Base-by-base conservation (phyloP, 2,888 invertebrate species). In the Lypha dubia region DNA sequence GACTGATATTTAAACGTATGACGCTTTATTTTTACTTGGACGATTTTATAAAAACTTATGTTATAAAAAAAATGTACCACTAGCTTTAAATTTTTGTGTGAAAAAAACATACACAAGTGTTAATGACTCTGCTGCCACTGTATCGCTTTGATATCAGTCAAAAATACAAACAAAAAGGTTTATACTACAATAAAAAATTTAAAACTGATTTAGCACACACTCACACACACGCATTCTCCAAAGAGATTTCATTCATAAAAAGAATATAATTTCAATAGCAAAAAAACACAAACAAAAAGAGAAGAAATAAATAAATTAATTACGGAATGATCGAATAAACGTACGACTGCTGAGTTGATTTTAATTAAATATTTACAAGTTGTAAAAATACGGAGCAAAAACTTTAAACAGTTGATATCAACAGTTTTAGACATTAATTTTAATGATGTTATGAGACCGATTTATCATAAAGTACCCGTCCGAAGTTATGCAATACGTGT, bases 301-400 rank as follows among this genome's bases (percentile, higher is more conserved):
- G 28, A 53, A 74, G 6, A 51, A 20, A 51, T 9, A 65, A 56
- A 46, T 38, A 35, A 67, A 35, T 46, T 35, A 76, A 67, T 32
- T 24, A 24, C 24, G 17, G 24, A 77, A 67, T 73, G 81, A 63
- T 60, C 70, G 81, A 63, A 49, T 67, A 71, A 73, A 73, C 65
- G 74, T 63, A 58, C 44, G 74, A 74, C 74, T 70, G 41, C 79
- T 60, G 17, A 20, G 28, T 53, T 73, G 76, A 71, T 53, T 53
- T 76, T 63, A 84, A 84, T 84, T 84, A 84, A 84, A 77, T 84
- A 84, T 84, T 76, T 80, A 84, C 53, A 77, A 77, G 80, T 73
- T 80, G 80, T 84, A 77, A 83, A 83, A 67, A 74, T 41, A 35
- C 62, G 44, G 35, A 63, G 70, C 53, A 79, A 70, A 60, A 68